Conservation (phyloP, 2,888 invertebrate species). For the Plagodis pulveraria region DNA sequence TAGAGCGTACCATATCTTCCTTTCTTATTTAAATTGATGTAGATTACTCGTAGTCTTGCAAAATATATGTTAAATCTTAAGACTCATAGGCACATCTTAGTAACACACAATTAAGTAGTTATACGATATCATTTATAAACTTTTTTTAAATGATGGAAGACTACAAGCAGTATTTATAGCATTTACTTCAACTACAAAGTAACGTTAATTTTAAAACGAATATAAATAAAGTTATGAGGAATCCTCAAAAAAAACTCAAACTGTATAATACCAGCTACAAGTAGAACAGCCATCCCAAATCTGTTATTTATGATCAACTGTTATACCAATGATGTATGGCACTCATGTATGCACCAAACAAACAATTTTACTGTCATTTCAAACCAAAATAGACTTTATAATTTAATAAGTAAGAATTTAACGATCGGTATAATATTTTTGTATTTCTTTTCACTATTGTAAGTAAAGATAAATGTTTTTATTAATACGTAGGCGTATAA, state of each 20-base stretch:
- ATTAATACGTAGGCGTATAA: slow-evolving; percentile 57
- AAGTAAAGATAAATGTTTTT: slow-evolving; percentile 50
- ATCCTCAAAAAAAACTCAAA: neutral
- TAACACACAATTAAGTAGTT: too few species aligned
- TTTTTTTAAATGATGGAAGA: too few species aligned
- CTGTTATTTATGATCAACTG: slow-evolving; percentile 68
- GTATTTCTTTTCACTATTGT: slow-evolving; percentile 41
- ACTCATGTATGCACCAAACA: slow-evolving; percentile 43
- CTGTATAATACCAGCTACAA: slow-evolving; percentile 35
- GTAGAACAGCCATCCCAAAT: slow-evolving; percentile 56
- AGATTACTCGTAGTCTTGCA: too few species aligned
- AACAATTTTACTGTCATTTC: slow-evolving; percentile 3
- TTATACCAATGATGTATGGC: slow-evolving; percentile 69
- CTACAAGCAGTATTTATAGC: too few species aligned
- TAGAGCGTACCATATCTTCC: too few species aligned
- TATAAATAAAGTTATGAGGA: neutral
- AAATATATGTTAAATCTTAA: too few species aligned
- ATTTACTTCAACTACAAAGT: too few species aligned
- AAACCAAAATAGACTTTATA: slow-evolving; percentile 34
- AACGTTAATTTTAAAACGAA: neutral
- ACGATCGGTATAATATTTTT: neutral
- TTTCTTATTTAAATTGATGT: too few species aligned
- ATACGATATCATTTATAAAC: too few species aligned
- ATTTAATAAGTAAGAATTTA: slow-evolving; percentile 6
- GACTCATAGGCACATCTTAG: too few species aligned